Base-by-base conservation (phyloP, 2,113 vertebrate genomes). In the Thamnophis sirtalis region DNA sequence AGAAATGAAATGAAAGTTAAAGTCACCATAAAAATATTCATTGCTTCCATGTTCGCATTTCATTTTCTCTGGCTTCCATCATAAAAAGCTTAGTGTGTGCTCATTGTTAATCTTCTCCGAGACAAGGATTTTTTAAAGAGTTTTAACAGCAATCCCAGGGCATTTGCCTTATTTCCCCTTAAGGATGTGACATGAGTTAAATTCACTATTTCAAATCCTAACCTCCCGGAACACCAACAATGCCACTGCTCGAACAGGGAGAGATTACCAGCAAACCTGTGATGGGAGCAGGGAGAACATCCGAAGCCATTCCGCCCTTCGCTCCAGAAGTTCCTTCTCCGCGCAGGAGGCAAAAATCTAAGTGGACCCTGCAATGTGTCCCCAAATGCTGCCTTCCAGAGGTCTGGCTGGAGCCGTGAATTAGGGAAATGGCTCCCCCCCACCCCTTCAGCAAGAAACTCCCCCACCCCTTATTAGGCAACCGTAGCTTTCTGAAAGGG, bases 301-400 rank as follows among this genome's bases (percentile, higher is more conserved):
- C 10, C 19, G 80, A 0, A 33, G 22, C 22, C 80, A 90, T 85
- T 85, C 88, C 0, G 0, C 56, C 86, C 13, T 92, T 86, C 86
- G 91, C 55, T 49, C 89, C 91, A 93, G 73, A 58, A 86, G 93
- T 84, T 92, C 38, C 88, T 28, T 50, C 90, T 94, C 86, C 84
- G 94, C 19, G 54, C 26, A 94, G 84, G 85, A 96, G 94, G 93
- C 90, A 93, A 93, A 93, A 97, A 92, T 63, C 95, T 85, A 93
- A 95, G 91, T 10, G 89, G 60, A 84, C 88, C 96, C 96, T 93
- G 95, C 95, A 94, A 88, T 91, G 21, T 38, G 94, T 94, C 93
- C 95, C 73, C 91, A 93, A 95, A 95, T 73, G 90, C 0, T 96
- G 93, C 92, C 60, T 6, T 0, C 13, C 54, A 49, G 86, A 55